phyloP scores from a whole-genome alignment of 2,888 invertebrate genomes.

The Fragum fragum region DNA sequence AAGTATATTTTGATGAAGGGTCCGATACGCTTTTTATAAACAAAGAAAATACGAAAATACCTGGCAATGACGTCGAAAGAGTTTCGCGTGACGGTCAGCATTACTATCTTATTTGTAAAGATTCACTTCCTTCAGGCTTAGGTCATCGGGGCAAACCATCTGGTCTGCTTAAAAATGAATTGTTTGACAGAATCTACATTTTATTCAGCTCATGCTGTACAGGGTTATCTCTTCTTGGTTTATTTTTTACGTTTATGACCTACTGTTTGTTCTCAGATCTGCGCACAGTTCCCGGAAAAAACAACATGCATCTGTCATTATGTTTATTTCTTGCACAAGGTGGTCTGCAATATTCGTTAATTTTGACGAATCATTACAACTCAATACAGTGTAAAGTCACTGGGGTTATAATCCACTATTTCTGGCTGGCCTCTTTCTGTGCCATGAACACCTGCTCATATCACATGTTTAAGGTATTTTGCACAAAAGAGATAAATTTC shows the following conservation, averaged over 20 bases:
- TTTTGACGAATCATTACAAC: background rate
- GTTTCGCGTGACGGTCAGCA: background rate
- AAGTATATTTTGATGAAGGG: background rate
- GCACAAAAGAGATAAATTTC: background rate
- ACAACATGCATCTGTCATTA: conserved; percentile 61
- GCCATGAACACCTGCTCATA: conserved; percentile 65
- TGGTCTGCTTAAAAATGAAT: background rate
- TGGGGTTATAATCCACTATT: conserved; percentile 59
- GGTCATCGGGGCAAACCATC: background rate
- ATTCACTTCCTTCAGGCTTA: background rate
- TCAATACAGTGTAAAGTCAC: conserved; percentile 34
- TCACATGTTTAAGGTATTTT: conserved; percentile 66
- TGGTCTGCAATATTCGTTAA: conserved; percentile 51
- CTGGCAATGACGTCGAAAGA: background rate
- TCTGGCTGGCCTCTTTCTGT: conserved; percentile 66
- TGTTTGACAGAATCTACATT: conserved; percentile 7
- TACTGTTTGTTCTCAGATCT: conserved; percentile 61
- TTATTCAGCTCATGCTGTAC: conserved; percentile 35
- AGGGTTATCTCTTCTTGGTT: conserved; percentile 50
- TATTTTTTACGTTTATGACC: conserved; percentile 62
- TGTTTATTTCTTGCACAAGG: conserved; percentile 63
- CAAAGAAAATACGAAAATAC: background rate
- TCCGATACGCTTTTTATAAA: background rate
- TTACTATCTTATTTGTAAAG: background rate
- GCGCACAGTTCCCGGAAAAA: conserved; percentile 66